Conservation (phyloP, 2,113 vertebrate genomes). For the Panthera leo region DNA sequence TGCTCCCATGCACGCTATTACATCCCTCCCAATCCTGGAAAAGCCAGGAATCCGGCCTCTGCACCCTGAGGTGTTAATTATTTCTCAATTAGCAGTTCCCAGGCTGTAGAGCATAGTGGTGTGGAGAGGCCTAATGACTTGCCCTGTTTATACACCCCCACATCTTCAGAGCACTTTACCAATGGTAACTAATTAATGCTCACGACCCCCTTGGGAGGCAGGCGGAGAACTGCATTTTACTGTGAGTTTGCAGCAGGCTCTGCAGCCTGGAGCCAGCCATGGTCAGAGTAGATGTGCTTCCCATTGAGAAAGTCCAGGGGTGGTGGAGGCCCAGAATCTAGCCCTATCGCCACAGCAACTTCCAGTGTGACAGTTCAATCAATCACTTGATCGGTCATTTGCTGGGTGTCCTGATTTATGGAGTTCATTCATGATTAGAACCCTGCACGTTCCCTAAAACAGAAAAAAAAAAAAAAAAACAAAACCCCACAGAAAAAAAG, state of each 20-base stretch:
- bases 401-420: background rate
- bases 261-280: background rate
- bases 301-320: background rate
- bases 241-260: background rate
- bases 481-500: background rate
- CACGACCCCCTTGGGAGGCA: conserved; percentile 53
- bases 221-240: background rate
- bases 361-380: background rate
- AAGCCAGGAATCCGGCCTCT: conserved; percentile 33
- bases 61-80: conserved; percentile 74
- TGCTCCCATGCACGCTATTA: background rate
- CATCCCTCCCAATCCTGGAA: background rate
- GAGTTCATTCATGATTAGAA: background rate
- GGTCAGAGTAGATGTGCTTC: conserved; percentile 4
- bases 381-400: background rate
- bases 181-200: conserved; percentile 74
- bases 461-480: background rate
- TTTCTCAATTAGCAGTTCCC: conserved; percentile 75
- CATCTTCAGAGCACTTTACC: conserved; percentile 68
- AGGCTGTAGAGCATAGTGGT: conserved; percentile 34
- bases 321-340: background rate
- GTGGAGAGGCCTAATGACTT: conserved; percentile 66
- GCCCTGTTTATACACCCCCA: conserved; percentile 45
- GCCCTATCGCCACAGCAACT: background rate
- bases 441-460: background rate